Evolutionary conservation across 2,797 vertebrate genomes (phyloP).

Genomic region (Bradypus variegatus): DNA sequence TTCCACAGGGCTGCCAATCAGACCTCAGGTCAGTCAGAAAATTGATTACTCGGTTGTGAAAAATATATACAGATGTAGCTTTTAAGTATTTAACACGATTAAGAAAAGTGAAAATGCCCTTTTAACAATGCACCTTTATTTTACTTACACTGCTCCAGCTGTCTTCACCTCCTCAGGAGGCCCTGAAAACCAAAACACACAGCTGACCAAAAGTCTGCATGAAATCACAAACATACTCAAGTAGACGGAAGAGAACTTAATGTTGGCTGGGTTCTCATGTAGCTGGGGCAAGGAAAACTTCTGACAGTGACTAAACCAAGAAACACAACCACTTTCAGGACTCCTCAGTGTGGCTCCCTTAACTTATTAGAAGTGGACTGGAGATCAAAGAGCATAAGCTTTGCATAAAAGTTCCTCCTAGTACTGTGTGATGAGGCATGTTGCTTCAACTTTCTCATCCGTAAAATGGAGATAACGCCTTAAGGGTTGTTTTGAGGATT

Average conservation of each 20-base stretch:
- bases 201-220: background rate
- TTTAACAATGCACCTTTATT: background rate
- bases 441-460: background rate
- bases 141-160: background rate
- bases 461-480: background rate
- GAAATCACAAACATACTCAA: background rate
- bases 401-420: no score
- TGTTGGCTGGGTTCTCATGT: background rate
- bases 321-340: background rate
- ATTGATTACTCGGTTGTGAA: background rate
- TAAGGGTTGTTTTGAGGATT: background rate
- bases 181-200: conserved; percentile 16
- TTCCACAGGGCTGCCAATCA: background rate
- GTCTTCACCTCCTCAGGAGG: background rate
- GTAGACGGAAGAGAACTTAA: background rate
- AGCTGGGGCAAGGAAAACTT: background rate
- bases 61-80: background rate
- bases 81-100: background rate
- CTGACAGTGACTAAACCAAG: background rate
- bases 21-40: background rate
- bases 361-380: background rate
- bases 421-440: background rate
- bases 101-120: background rate
- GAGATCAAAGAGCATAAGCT: background rate
- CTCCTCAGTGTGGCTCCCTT: background rate